Percentiles rank a stretch among this genome's conserved stretches.
These are phyloP conservation scores for Listronotus bonariensis DNA, from an alignment of 1,140 invertebrate species.

Conservation along the genomic window DNA sequence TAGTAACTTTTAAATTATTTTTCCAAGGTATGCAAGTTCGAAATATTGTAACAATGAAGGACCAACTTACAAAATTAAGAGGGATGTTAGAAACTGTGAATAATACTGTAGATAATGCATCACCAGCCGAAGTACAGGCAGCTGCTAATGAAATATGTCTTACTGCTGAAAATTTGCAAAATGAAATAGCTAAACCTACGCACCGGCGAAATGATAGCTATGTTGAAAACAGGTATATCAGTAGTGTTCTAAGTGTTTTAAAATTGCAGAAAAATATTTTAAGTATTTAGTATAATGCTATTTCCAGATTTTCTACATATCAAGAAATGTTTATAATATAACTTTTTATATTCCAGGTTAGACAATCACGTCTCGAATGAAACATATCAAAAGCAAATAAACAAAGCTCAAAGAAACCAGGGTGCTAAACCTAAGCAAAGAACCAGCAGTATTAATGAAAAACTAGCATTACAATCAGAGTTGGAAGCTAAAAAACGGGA, in stretches of 20 bases:
- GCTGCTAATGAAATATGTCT: conserved; percentile 44
- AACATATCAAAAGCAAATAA: conserved; percentile 45
- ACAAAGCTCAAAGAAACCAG: conserved; percentile 48
- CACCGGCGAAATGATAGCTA: conserved; percentile 33
- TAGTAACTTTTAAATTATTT: too few relatives aligned
- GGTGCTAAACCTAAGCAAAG: conserved; percentile 36
- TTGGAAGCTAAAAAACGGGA: conserved; percentile 54
- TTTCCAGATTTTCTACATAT: background rate
- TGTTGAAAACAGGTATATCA: conserved; percentile 27
- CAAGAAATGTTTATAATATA: too few relatives aligned
- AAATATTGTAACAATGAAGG: conserved; percentile 54
- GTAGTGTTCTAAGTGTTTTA: too few relatives aligned
- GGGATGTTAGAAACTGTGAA: conserved; percentile 54
- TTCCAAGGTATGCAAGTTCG: conserved; percentile 46
- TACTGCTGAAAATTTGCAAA: conserved; percentile 51
- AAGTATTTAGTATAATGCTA: too few relatives aligned
- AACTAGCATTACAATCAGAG: conserved; percentile 49
- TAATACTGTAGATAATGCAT: conserved; percentile 47
- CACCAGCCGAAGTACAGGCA: conserved; percentile 39
- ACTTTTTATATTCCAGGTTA: conserved; percentile 15
- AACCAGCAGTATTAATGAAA: conserved; percentile 41
- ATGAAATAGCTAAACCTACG: conserved; percentile 42
- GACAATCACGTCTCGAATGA: conserved; percentile 32
- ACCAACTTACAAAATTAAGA: conserved; percentile 52
- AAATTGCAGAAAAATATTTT: too few relatives aligned